Evolutionary conservation across 2,888 invertebrate species (phyloP).

Genomic region (Papilio demoleus): DNA sequence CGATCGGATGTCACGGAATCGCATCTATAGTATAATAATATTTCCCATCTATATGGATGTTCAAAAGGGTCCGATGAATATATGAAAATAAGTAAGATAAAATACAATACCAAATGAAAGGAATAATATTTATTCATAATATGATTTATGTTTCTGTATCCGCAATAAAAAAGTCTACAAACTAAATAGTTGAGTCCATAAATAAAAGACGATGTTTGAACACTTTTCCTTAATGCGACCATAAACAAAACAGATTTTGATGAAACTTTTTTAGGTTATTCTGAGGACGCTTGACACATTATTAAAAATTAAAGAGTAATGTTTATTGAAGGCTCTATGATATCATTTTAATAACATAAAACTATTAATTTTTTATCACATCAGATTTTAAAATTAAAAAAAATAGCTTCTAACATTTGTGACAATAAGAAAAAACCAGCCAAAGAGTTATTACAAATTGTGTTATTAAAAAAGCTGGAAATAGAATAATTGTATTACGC

Average conservation of each 20-base stretch:
- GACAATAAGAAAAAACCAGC: no score
- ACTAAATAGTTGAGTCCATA: neutral
- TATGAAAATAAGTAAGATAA: neutral
- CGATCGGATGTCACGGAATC: slow-evolving; percentile 11
- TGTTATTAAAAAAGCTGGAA: no score
- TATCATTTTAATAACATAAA: no score
- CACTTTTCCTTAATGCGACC: neutral
- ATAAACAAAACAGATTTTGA: neutral
- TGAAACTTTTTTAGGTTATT: neutral
- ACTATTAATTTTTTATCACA: no score
- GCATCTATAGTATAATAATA: neutral
- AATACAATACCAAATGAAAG: neutral
- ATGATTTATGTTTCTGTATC: slow-evolving; percentile 8
- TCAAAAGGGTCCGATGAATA: slow-evolving; percentile 16
- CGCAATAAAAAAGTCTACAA: neutral
- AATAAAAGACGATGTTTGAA: neutral
- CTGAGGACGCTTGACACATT: neutral
- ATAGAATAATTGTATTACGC: neutral
- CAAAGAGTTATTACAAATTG: no score
- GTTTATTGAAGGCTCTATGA: no score
- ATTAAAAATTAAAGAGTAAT: no score
- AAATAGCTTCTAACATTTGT: no score
- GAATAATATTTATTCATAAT: neutral
- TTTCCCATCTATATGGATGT: slow-evolving; percentile 15
- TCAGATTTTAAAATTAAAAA: no score